phyloP scores from a whole-genome alignment of 2,888 invertebrate genomes.

The Tinea semifulvella region DNA sequence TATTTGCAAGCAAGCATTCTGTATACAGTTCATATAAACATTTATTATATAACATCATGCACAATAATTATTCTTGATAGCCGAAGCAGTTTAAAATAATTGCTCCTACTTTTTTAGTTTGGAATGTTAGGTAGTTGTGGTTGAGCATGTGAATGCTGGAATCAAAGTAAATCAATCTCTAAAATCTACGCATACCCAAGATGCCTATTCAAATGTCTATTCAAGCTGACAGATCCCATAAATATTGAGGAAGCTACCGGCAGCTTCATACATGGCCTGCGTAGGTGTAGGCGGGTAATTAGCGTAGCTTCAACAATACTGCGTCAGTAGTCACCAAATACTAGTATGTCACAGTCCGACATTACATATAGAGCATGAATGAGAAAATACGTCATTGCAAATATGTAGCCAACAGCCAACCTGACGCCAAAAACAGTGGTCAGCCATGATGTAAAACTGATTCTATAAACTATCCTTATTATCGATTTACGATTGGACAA shows the following conservation, averaged over 20 bases:
- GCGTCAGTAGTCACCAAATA: conserved; percentile 43
- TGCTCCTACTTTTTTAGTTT: no score
- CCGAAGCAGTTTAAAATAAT: no score
- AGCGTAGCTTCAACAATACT: conserved; percentile 30
- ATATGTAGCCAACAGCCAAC: conserved; percentile 33
- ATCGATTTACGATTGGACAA: no score
- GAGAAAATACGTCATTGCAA: conserved; percentile 28
- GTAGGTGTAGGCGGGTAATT: conserved; percentile 47
- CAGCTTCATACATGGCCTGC: not conserved
- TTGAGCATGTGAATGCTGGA: no score
- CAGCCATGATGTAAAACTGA: no score
- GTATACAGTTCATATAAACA: not conserved
- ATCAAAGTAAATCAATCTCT: no score
- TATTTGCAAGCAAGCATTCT: conserved; percentile 44
- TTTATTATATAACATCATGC: conserved; percentile 2
- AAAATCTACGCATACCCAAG: no score
- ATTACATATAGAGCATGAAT: conserved; percentile 34
- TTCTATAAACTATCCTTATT: no score
- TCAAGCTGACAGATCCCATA: not conserved
- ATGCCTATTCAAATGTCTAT: not conserved
- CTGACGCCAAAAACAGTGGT: no score
- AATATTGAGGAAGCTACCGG: not conserved
- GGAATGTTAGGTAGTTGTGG: no score
- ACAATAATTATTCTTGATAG: no score
- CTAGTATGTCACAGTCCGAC: conserved; percentile 29